Conservation (phyloP, 2,888 invertebrate genomes). For the Drosophila atroscutellata region DNA sequence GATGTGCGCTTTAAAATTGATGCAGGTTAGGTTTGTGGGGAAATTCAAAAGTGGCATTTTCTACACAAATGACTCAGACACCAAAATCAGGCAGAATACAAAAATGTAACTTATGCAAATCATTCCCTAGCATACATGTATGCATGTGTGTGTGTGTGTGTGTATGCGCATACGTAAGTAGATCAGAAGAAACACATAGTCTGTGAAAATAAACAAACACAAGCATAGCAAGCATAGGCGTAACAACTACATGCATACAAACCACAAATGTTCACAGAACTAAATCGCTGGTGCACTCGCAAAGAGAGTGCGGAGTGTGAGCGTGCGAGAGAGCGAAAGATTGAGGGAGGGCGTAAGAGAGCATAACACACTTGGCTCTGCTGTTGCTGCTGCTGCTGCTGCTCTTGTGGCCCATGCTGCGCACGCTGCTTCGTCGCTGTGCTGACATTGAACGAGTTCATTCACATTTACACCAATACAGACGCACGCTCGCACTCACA, state of each 20-base stretch:
- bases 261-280: slow-evolving; percentile 25
- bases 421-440: slow-evolving; percentile 58
- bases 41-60: slow-evolving; percentile 14
- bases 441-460: slow-evolving; percentile 86
- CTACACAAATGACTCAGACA: slow-evolving; percentile 22
- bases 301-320: slow-evolving; percentile 5
- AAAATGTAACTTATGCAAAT: slow-evolving; percentile 1
- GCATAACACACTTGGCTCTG: slow-evolving; percentile 14
- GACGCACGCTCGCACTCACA: slow-evolving; percentile 35
- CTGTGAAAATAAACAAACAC: slow-evolving; percentile 15
- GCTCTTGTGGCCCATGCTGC: slow-evolving; percentile 70
- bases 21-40: slow-evolving; percentile 69
- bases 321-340: slow-evolving; percentile 1
- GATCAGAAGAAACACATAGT: slow-evolving; percentile 15
- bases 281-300: slow-evolving; percentile 32
- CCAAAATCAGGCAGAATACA: not conserved
- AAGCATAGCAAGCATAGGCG: slow-evolving; percentile 4
- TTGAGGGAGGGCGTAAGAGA: slow-evolving; percentile 25
- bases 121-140: slow-evolving; percentile 1
- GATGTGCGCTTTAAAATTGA: slow-evolving; percentile 51
- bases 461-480: slow-evolving; percentile 82
- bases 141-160: not conserved
- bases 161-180: slow-evolving; percentile 5
- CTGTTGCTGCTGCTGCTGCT: slow-evolving; percentile 18
- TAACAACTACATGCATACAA: slow-evolving; percentile 2